phyloP scores from a whole-genome alignment of 2,113 vertebrate species.

The Perca fluviatilis region DNA sequence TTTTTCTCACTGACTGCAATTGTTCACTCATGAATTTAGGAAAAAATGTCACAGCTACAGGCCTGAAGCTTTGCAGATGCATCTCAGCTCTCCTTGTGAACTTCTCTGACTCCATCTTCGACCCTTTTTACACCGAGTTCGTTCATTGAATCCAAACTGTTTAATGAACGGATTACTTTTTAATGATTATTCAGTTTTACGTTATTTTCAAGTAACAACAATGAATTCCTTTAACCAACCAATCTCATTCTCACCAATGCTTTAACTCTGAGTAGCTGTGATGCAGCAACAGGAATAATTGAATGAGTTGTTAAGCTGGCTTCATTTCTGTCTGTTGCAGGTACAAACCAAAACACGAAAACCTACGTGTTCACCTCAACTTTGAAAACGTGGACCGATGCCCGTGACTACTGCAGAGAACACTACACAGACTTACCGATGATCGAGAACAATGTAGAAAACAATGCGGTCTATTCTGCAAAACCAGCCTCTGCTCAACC shows the following conservation, averaged over 20 bases:
- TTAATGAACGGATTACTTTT: no score
- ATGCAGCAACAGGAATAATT: not conserved
- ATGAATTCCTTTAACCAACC: no score
- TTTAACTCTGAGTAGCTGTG: not conserved
- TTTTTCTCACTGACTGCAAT: no score
- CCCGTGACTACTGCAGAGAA: constrained; percentile 25
- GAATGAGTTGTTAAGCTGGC: not conserved
- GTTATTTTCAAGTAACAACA: no score
- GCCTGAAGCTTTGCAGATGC: no score
- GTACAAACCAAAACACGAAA: not conserved
- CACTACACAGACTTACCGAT: constrained; percentile 12
- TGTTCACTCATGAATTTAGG: no score
- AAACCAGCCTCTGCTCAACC: accelerated
- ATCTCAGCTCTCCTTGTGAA: no score
- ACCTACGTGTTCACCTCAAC: not conserved
- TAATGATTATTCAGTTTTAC: no score
- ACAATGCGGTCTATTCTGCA: accelerated
- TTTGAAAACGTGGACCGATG: accelerated
- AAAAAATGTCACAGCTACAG: not conserved
- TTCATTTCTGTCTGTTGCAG: constrained; percentile 17
- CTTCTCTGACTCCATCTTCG: no score
- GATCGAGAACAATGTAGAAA: constrained; percentile 9
- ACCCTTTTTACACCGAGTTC: no score
- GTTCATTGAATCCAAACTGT: no score
- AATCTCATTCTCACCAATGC: no score